Conservation (phyloP, 2,113 vertebrate species). For the Chunga burmeisteri region DNA sequence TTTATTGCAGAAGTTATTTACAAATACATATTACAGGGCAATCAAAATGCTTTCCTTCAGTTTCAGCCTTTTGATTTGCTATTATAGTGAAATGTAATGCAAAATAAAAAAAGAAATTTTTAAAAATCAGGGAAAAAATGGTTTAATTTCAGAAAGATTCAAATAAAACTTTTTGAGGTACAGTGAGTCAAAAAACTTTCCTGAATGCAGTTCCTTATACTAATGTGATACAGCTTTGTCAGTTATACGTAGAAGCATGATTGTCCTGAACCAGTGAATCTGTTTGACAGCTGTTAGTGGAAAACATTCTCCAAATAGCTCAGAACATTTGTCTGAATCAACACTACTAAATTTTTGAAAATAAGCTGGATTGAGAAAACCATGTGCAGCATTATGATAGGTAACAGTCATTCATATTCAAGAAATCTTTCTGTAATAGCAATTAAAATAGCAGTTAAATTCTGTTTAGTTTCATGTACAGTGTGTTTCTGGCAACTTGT, state of each 20-base stretch:
- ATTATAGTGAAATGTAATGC: neutral
- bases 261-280: accelerated
- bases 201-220: neutral
- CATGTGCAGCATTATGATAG: neutral
- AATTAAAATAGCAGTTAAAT: neutral
- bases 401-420: neutral
- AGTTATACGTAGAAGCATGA: accelerated
- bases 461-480: neutral
- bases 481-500: neutral
- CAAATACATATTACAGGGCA: neutral
- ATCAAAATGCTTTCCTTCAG: neutral
- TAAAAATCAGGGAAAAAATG: neutral
- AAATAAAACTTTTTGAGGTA: neutral
- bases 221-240: neutral
- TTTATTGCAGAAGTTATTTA: neutral
- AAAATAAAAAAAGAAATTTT: neutral
- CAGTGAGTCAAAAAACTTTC: neutral
- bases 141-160: neutral
- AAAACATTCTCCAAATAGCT: neutral
- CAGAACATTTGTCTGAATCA: neutral
- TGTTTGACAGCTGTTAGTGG: neutral
- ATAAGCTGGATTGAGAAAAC: neutral
- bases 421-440: neutral
- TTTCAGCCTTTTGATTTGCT: neutral
- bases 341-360: neutral